Evolutionary conservation across 2,113 vertebrate species (phyloP).

Genomic region (Promerops cafer): DNA sequence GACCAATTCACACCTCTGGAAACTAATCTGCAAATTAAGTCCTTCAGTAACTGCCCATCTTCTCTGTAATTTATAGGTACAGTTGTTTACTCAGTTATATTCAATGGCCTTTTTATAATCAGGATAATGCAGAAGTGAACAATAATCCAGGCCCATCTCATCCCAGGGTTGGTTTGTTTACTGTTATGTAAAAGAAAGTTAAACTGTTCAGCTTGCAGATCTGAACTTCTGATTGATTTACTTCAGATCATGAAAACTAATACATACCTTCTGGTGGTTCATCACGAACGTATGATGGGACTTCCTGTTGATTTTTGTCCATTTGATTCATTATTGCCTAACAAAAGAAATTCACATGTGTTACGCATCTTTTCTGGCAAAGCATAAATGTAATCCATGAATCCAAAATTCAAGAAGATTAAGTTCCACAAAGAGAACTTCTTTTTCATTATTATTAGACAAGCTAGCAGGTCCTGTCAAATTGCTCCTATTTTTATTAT

Average conservation of each 20-base stretch:
- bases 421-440: background rate
- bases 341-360: conserved; percentile 35
- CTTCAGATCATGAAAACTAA: background rate
- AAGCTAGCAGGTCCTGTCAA: background rate
- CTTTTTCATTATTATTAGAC: background rate
- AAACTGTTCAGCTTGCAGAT: background rate
- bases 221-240: background rate
- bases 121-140: background rate
- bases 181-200: background rate
- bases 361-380: background rate
- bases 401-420: background rate
- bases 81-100: background rate
- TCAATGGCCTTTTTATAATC: background rate
- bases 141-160: background rate
- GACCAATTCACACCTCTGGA: background rate
- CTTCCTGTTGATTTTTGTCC: conserved; percentile 80
- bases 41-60: background rate
- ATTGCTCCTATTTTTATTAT: background rate
- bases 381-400: background rate
- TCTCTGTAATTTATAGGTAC: background rate
- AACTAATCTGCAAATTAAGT: background rate
- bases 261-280: conserved; percentile 82
- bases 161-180: background rate
- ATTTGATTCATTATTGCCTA: conserved; percentile 85
- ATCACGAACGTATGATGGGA: conserved; percentile 81